Conservation (phyloP, 2,888 invertebrate species). For the Pseudococcus viburni region DNA sequence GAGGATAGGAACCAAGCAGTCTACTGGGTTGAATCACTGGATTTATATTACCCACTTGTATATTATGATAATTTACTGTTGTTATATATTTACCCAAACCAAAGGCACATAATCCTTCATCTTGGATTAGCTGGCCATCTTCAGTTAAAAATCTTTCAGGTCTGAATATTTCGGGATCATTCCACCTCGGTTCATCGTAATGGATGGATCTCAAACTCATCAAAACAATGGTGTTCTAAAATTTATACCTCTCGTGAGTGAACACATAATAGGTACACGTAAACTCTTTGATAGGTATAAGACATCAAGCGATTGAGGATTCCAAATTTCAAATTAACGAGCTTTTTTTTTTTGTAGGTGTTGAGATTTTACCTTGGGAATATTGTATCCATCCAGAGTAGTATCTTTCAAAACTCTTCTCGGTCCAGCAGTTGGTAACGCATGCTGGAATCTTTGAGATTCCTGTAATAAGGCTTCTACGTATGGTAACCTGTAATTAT, state of each 20-base stretch:
- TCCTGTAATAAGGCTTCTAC: slow-evolving; percentile 75
- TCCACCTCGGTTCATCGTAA: slow-evolving; percentile 76
- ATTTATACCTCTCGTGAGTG: background rate
- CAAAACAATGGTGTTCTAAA: slow-evolving; percentile 73
- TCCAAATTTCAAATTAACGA: too few relatives aligned
- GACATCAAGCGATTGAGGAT: too few relatives aligned
- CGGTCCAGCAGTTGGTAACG: slow-evolving; percentile 73
- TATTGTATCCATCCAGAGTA: slow-evolving; percentile 74
- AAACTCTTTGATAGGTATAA: too few relatives aligned
- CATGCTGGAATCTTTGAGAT: slow-evolving; percentile 72
- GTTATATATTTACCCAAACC: slow-evolving; percentile 72
- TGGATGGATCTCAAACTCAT: slow-evolving; percentile 75
- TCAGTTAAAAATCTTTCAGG: slow-evolving; percentile 77
- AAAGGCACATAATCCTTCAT: slow-evolving; percentile 71
- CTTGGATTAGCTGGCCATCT: slow-evolving; percentile 69
- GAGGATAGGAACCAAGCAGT: too few relatives aligned
- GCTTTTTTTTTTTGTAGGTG: too few relatives aligned
- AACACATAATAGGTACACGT: too few relatives aligned
- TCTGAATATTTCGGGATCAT: slow-evolving; percentile 76
- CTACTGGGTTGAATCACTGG: too few relatives aligned
- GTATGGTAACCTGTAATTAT: slow-evolving; percentile 73
- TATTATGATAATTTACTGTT: background rate
- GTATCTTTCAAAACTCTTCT: slow-evolving; percentile 75
- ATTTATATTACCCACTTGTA: too few relatives aligned
- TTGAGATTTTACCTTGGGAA: slow-evolving; percentile 72